phyloP scores from a whole-genome alignment of 2,888 invertebrate species.

The Odontothrips loti region DNA sequence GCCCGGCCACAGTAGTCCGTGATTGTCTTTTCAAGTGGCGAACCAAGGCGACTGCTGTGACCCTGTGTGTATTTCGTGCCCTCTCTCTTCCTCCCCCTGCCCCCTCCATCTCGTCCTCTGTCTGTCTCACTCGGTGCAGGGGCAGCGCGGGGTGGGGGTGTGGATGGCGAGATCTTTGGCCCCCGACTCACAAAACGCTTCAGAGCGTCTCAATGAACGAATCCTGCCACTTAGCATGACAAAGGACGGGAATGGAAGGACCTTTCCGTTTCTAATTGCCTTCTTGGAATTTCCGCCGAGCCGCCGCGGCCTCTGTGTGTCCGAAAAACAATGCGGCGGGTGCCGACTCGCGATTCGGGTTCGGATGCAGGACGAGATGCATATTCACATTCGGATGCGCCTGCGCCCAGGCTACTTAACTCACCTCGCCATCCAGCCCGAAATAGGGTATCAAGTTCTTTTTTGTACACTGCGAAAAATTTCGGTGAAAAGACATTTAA shows the following conservation, averaged over 20 bases:
- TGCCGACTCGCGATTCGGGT: no score
- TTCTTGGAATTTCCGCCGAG: background rate
- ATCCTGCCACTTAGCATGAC: constrained; percentile 1
- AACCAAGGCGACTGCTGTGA: background rate
- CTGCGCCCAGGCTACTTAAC: no score
- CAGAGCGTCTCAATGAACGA: background rate
- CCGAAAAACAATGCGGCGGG: no score
- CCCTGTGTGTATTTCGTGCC: background rate
- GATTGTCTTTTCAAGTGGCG: constrained; percentile 11
- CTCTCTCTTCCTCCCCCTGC: no score
- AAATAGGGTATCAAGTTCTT: no score
- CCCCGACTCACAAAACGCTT: background rate
- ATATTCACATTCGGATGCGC: no score
- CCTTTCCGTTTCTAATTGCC: constrained; percentile 1
- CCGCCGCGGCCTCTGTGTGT: background rate
- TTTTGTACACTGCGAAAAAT: no score
- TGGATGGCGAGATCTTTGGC: no score
- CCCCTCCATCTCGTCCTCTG: no score
- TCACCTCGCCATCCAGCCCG: no score
- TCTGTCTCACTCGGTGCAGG: background rate
- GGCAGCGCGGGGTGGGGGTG: background rate
- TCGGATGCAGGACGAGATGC: no score
- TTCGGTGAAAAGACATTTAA: no score
- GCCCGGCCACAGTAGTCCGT: background rate
- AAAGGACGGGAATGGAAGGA: background rate